phyloP scores from a whole-genome alignment of 2,888 invertebrate genomes.

The Teleogryllus oceanicus region DNA sequence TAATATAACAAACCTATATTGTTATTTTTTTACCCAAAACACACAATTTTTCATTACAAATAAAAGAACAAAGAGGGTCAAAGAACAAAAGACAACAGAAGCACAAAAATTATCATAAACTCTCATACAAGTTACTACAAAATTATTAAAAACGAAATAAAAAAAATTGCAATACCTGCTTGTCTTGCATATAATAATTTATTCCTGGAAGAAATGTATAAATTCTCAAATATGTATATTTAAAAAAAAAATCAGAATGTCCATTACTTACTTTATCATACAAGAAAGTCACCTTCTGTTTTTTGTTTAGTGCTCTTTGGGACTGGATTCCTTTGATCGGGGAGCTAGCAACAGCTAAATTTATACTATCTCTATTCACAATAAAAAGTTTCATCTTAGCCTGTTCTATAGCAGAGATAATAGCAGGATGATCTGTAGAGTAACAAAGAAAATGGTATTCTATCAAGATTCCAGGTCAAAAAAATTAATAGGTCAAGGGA shows the following conservation, averaged over 20 bases:
- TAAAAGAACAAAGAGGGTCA: too few relatives aligned
- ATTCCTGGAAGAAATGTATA: background rate
- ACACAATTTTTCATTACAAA: too few relatives aligned
- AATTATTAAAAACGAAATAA: too few relatives aligned
- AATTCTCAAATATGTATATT: background rate
- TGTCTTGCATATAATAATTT: background rate
- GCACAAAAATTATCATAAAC: too few relatives aligned
- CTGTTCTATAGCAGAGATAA: constrained; percentile 60
- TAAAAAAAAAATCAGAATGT: background rate
- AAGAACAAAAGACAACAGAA: too few relatives aligned
- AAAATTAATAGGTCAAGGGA: too few relatives aligned
- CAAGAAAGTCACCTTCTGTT: constrained; percentile 34
- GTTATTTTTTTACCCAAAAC: too few relatives aligned
- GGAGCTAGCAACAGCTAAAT: background rate
- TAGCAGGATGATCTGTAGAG: constrained; percentile 49
- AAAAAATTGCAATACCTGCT: background rate
- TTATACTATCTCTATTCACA: constrained; percentile 35
- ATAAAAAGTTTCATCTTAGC: constrained; percentile 56
- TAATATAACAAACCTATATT: too few relatives aligned
- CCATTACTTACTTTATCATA: constrained; percentile 33
- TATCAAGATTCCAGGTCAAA: too few relatives aligned
- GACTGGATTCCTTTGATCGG: constrained; percentile 24
- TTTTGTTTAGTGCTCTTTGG: constrained; percentile 23
- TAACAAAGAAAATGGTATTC: background rate
- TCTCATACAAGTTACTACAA: too few relatives aligned